Base-by-base conservation (phyloP, 2,113 vertebrate genomes). In the Sisor rabdophorus region DNA sequence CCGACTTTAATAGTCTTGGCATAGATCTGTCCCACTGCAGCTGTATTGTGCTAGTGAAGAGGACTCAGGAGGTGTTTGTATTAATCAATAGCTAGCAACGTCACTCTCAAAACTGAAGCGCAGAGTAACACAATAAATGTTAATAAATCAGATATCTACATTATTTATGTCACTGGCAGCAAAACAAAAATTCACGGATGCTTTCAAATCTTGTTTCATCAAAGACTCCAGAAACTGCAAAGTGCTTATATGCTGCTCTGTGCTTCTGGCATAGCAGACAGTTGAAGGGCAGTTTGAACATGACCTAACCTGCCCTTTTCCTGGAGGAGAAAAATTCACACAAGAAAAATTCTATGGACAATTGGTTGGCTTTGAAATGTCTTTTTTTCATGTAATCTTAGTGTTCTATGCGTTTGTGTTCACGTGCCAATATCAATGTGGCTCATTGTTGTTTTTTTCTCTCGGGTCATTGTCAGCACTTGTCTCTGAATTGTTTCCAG, bases 251-350 rank as follows among this genome's bases (percentile, higher is more conserved):
- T 54, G 24, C n/a, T 40, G 48, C 32, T 78, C 22, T 55, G 8
- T 28, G 19, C 19, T 3, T 71, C 16, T 50, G 58, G 58, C 22
- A 54, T 26, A 61, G 47, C 12, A 69, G 28, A 40, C n/a, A 59
- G 40, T 8, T 36, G 63, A 44, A 26, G 60, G 68, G 70, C 64
- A 30, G 30, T 30, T 60, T 68, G 20, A 65, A 71, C 13, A 73
- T 16, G 54, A 77, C 74, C 69, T 11, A 44, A 17, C 54, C 47
- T 4, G 2, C 30, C 44, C 53, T 65, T 47, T 32, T 54, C 68
- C 54, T 15, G 16, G 54, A 70, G 55, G 76, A 61, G 73, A 20
- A n/a, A n/a, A n/a, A n/a, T n/a, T n/a, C n/a, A n/a, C 71, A 76
- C n/a, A 68, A 47, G 61, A 47, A 73, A 3, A 67, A 16, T 11